phyloP scores from a whole-genome alignment of 23 tunicate genomes.

The Corella eumyota region DNA sequence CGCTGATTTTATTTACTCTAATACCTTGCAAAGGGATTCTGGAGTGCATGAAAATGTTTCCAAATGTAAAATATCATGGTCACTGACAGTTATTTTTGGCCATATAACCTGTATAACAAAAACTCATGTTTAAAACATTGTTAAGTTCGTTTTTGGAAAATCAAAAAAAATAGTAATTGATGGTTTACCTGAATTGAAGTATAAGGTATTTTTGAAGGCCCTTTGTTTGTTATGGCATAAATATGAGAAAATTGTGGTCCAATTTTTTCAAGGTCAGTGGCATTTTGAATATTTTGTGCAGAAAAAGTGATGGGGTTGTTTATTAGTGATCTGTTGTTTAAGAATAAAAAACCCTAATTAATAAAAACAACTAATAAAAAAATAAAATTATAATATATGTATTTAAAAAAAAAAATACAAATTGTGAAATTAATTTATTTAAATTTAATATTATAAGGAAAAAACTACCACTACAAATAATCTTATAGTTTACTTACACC shows the following conservation, averaged over 20 bases:
- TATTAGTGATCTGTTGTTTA: too few species aligned
- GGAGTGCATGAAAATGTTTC: conserved; percentile 7
- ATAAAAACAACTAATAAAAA: too few species aligned
- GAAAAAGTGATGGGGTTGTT: too few species aligned
- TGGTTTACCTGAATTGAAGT: conserved; percentile 12
- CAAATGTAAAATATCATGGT: conserved; percentile 13
- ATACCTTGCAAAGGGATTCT: too few species aligned
- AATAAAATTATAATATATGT: too few species aligned
- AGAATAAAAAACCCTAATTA: background rate
- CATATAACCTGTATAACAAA: conserved; percentile 14
- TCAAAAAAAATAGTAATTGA: too few species aligned
- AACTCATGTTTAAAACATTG: too few species aligned
- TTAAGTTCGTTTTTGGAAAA: too few species aligned
- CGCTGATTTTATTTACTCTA: too few species aligned
- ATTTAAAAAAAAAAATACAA: too few species aligned
- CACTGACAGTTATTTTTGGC: conserved; percentile 11
- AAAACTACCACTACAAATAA: background rate
- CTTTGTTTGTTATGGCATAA: conserved; percentile 15
- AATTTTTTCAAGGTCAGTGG: conserved; percentile 24
- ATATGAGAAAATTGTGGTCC: conserved; percentile 20
- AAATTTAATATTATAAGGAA: background rate
- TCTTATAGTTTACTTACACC: conserved; percentile 13
- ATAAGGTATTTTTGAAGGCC: conserved; percentile 19
- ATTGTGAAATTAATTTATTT: too few species aligned
- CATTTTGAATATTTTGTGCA: too few species aligned